phyloP scores from a whole-genome alignment of 2,888 invertebrate genomes.

The Crossocerus cetratus region DNA sequence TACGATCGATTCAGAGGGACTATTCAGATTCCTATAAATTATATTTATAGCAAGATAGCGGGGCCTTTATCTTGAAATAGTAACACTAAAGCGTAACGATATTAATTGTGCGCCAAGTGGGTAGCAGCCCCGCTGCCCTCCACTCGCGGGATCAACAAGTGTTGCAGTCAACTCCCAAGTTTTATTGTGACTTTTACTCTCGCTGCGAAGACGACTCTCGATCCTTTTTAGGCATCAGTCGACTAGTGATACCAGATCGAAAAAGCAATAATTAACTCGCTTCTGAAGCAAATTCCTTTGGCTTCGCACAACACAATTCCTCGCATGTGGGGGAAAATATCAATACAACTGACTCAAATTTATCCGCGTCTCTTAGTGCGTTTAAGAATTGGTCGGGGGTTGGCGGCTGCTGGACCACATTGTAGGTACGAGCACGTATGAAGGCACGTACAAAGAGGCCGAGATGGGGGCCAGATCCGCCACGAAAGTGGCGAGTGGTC shows the following conservation, averaged over 20 bases:
- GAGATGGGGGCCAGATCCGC: conserved; percentile 63
- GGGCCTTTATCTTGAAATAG: conserved; percentile 33
- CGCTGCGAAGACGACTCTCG: background rate
- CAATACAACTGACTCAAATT: too few relatives aligned
- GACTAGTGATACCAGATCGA: too few relatives aligned
- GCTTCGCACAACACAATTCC: too few relatives aligned
- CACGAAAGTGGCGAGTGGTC: conserved; percentile 74
- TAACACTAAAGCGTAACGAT: conserved; percentile 26
- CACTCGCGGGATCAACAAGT: background rate
- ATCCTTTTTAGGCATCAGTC: background rate
- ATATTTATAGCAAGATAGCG: conserved; percentile 37
- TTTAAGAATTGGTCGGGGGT: conserved; percentile 1
- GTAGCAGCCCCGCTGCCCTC: background rate
- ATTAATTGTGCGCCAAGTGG: conserved; percentile 11
- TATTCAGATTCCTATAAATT: conserved; percentile 51
- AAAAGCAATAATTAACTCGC: too few relatives aligned
- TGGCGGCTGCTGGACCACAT: conserved; percentile 44
- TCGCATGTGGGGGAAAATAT: background rate
- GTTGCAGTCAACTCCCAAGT: background rate
- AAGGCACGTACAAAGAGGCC: background rate
- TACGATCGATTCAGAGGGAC: conserved; percentile 47
- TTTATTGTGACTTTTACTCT: conserved; percentile 2
- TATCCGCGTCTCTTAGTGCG: too few relatives aligned
- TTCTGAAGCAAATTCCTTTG: too few relatives aligned
- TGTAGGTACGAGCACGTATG: conserved; percentile 18